Percentiles rank a stretch among this genome's conserved stretches.
Evolutionary conservation across 2,797 vertebrate species (phyloP).

Genomic region (Dermochelys coriacea): DNA sequence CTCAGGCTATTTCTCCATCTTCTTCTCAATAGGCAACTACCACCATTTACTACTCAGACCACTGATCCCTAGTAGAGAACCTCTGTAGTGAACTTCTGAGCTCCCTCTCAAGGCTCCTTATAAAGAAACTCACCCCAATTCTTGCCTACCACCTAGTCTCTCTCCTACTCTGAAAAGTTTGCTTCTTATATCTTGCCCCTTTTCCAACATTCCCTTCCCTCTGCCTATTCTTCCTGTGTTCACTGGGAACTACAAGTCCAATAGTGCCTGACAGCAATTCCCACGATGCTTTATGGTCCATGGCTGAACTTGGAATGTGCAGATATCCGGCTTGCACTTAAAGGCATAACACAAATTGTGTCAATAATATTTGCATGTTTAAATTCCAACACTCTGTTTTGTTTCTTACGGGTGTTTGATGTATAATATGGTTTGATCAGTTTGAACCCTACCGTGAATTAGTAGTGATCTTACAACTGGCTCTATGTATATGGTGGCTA

Average conservation of each 20-base stretch:
- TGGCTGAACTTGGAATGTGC: too few species aligned
- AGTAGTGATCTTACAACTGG: accelerated
- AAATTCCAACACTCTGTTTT: too few species aligned
- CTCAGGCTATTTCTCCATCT: neutral
- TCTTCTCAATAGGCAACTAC: too few species aligned
- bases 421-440: neutral
- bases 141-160: neutral
- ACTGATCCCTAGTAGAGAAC: too few species aligned
- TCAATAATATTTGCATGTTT: too few species aligned
- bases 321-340: too few species aligned
- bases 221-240: too few species aligned
- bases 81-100: neutral
- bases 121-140: neutral
- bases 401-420: neutral
- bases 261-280: too few species aligned
- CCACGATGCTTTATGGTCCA: too few species aligned
- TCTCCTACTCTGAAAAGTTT: neutral
- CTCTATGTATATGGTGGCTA: neutral
- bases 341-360: too few species aligned
- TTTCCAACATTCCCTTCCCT: neutral
- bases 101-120: neutral
- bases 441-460: neutral
- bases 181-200: neutral
- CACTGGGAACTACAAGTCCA: too few species aligned
- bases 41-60: too few species aligned